Conservation (phyloP, 2,888 invertebrate genomes). For the Drosophila algonquin region DNA sequence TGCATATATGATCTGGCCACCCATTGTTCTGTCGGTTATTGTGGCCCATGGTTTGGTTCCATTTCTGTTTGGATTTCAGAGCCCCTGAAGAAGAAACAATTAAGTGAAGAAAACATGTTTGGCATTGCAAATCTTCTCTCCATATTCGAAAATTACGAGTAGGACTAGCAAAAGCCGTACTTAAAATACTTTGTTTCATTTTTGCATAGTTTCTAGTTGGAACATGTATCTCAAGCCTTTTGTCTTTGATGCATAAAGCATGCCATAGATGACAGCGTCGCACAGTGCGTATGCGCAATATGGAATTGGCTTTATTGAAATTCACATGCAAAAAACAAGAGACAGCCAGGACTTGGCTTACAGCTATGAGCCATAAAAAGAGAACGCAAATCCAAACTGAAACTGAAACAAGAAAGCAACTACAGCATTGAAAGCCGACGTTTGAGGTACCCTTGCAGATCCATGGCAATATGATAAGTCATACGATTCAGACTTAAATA, state of each 20-base stretch:
- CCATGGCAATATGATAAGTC: not conserved
- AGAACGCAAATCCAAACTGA: constrained; percentile 24
- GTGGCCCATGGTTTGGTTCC: constrained; percentile 2
- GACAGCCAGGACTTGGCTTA: constrained; percentile 34
- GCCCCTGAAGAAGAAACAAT: constrained; percentile 9
- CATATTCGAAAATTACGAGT: not conserved
- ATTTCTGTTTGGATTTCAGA: not conserved
- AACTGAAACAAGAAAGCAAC: not conserved
- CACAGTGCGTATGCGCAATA: constrained; percentile 65
- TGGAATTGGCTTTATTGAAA: constrained; percentile 75
- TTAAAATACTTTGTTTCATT: not conserved
- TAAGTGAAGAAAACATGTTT: constrained; percentile 9
- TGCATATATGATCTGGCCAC: constrained; percentile 10
- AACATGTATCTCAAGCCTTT: not conserved
- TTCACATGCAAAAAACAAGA: constrained; percentile 70
- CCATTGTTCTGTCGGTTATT: constrained; percentile 9
- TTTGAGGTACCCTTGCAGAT: not conserved
- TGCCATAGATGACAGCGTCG: constrained; percentile 27
- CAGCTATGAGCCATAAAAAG: constrained; percentile 47
- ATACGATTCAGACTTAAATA: too few species aligned
- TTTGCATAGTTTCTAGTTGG: not conserved
- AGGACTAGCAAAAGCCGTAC: not conserved
- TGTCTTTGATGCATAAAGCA: constrained; percentile 49
- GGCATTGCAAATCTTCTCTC: not conserved
- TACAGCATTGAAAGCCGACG: not conserved